A percentile compares a stretch with the other conserved stretches of the same genome.
These are phyloP conservation scores for Spisula solida DNA, from an alignment of 2,888 invertebrate species.

Conservation along the genomic window DNA sequence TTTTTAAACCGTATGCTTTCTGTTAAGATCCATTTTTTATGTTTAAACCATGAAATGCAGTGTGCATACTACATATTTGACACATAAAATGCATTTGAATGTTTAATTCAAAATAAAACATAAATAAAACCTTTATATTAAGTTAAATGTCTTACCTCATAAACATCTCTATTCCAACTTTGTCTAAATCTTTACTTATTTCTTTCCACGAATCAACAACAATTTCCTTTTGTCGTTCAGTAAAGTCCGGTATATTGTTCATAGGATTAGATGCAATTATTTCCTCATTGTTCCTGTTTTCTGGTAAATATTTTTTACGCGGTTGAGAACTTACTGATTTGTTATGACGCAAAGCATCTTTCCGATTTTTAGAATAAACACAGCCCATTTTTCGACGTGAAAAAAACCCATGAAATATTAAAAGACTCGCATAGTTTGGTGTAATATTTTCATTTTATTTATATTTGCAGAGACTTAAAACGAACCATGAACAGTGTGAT, in stretches of 20 bases:
- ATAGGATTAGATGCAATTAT: slow-evolving; percentile 53
- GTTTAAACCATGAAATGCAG: too few species aligned
- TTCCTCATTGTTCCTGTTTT: slow-evolving; percentile 60
- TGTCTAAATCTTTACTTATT: slow-evolving; percentile 80
- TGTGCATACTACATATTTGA: too few species aligned
- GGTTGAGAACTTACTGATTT: slow-evolving; percentile 60
- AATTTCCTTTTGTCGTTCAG: slow-evolving; percentile 78
- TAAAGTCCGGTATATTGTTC: slow-evolving; percentile 74
- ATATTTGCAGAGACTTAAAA: not conserved
- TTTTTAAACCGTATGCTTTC: too few species aligned
- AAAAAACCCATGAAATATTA: not conserved
- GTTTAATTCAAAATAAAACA: too few species aligned
- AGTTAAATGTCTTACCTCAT: slow-evolving; percentile 75
- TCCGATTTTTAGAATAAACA: slow-evolving; percentile 72
- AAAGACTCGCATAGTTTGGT: not conserved
- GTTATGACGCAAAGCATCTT: slow-evolving; percentile 68
- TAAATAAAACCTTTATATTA: too few species aligned
- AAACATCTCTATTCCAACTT: slow-evolving; percentile 82
- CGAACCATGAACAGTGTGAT: not conserved
- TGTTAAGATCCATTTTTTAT: too few species aligned
- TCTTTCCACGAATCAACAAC: slow-evolving; percentile 79
- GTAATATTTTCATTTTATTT: not conserved
- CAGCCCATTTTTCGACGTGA: slow-evolving; percentile 70
- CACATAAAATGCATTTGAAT: too few species aligned
- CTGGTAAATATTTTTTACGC: slow-evolving; percentile 67